Evolutionary conservation across 2,888 invertebrate genomes (phyloP), one percentile per base, ranked within the genome.

Genomic region (Oeneis ivallda): DNA sequence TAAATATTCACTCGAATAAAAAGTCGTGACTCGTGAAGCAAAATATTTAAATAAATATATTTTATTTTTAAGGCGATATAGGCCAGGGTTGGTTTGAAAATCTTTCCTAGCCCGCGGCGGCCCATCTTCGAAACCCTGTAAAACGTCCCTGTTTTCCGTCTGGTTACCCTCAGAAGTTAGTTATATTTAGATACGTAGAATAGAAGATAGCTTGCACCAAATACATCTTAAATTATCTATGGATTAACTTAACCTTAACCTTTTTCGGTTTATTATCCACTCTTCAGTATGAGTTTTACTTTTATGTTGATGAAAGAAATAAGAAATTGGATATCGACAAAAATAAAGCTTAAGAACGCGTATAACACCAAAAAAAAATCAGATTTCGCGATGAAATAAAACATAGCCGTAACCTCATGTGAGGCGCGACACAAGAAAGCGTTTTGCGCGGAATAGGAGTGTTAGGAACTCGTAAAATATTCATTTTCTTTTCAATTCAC

Each of bases 91-190:
- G n/a, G n/a, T 80, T 76, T 74, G 74, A 79, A 75, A 78, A 80
- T 74, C 74, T 72, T 74, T 76, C 74, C 71, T 71, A 73, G 85
- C 88, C 85, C 74, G 79, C 17, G 72, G 82, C 84, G 76, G 72
- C 72, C 74, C 82, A 82, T 85, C 78, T 75, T 76, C 75, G 69
- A 75, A 68, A 70, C 72, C 72, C 74, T 74, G 70, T 70, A 76
- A 78, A 69, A 67, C 62, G 64, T 77, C 78, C 77, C 82, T 75
- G 76, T 89, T 88, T 90, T 87, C 80, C 80, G 83, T 81, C 69
- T 80, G 81, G 80, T 84, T 89, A 83, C 81, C 75, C 77, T 76
- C 73, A 76, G 71, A 75, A 76, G 76, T 81, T 82, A 76, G 76
- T 81, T 82, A 78, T 81, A 79, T 74, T 75, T 75, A 72, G 68